phyloP scores from a whole-genome alignment of 2,113 vertebrate genomes.

The Paradisaea rubra region DNA sequence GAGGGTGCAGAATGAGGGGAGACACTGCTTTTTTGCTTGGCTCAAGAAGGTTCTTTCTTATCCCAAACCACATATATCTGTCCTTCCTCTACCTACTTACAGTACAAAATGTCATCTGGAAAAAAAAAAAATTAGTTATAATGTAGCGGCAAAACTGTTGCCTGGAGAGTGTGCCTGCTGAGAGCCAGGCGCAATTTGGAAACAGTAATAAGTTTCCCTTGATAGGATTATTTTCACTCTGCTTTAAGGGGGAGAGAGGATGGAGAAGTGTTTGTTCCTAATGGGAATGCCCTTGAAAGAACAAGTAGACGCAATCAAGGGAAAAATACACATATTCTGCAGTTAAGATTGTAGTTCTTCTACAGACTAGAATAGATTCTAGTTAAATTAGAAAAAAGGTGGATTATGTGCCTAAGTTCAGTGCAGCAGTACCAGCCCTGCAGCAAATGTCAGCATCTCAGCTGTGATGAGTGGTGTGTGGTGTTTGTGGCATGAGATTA shows the following conservation, averaged over 20 bases:
- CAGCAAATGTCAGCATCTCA: constrained; percentile 1
- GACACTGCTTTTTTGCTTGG: neutral
- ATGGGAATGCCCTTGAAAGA: constrained; percentile 64
- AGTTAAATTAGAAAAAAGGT: constrained; percentile 41
- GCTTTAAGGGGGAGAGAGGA: constrained; percentile 60
- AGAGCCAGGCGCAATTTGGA: constrained; percentile 65
- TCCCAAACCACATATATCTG: constrained; percentile 1
- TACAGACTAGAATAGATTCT: constrained; percentile 19
- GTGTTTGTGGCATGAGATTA: neutral
- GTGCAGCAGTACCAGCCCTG: neutral
- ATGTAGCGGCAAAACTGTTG: constrained; percentile 56
- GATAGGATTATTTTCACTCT: constrained; percentile 68
- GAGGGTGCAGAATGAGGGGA: neutral
- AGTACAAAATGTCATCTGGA: constrained; percentile 48
- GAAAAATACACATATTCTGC: constrained; percentile 52
- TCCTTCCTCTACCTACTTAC: constrained; percentile 29
- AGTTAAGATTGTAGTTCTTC: constrained; percentile 42
- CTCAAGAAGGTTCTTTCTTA: neutral
- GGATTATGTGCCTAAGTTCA: constrained; percentile 11
- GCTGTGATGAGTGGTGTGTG: neutral
- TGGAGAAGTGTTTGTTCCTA: constrained; percentile 56
- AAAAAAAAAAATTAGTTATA: constrained; percentile 55
- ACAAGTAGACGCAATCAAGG: constrained; percentile 58
- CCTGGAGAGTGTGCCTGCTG: constrained; percentile 61
- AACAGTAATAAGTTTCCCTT: constrained; percentile 69